Conservation (phyloP, 2,888 invertebrate genomes). For the Cantharis nigra region DNA sequence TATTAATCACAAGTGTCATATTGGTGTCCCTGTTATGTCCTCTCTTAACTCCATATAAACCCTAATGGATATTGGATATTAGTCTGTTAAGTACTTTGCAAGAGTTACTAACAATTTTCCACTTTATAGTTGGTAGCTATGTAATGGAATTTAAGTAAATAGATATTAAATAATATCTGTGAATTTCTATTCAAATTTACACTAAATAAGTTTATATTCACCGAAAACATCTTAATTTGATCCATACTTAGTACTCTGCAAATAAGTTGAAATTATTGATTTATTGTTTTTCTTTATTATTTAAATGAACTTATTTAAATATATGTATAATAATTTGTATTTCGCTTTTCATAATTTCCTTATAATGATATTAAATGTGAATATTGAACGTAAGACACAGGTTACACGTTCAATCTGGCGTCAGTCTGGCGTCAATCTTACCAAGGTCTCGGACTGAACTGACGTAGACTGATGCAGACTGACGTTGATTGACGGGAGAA, state of each 20-base stretch:
- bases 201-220: neutral
- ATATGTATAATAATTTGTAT: no score
- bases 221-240: neutral
- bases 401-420: no score
- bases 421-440: no score
- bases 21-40: conserved; percentile 30
- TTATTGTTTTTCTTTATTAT: neutral
- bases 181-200: neutral
- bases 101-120: conserved; percentile 23
- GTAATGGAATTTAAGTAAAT: neutral
- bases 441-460: no score
- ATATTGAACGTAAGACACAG: neutral
- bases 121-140: conserved; percentile 7
- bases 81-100: conserved; percentile 21
- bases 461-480: no score
- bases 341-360: no score
- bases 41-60: conserved; percentile 22
- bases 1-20: conserved; percentile 29
- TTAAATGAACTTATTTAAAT: neutral
- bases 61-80: conserved; percentile 30
- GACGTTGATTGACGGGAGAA: no score
- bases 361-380: neutral
- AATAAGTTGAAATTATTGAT: no score
- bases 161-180: neutral
- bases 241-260: no score